Evolutionary conservation across 2,888 invertebrate species (phyloP).

Genomic region (Hydrotaea diabolus): DNA sequence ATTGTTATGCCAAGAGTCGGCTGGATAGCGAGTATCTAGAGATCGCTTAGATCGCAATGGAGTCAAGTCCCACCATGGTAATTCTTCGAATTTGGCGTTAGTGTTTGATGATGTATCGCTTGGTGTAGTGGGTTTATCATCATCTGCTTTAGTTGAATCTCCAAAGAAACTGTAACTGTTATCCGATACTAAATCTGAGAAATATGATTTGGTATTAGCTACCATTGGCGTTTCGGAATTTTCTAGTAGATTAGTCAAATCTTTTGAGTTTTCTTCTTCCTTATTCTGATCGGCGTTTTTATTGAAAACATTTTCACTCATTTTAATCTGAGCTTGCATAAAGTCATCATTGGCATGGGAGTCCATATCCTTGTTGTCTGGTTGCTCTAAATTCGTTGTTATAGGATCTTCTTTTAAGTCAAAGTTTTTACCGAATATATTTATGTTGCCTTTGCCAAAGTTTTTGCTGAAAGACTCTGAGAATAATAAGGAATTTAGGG

Average conservation of each 20-base stretch:
- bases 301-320: conserved; percentile 66
- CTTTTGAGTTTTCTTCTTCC: conserved; percentile 46
- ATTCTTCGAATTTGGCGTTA: conserved; percentile 62
- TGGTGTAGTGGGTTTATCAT: conserved; percentile 22
- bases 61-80: conserved; percentile 76
- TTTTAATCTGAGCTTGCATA: conserved; percentile 71
- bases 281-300: not conserved
- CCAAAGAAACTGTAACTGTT: conserved; percentile 67
- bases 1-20: conserved; percentile 70
- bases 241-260: not conserved
- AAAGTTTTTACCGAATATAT: conserved; percentile 15
- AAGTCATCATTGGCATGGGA: conserved; percentile 66
- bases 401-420: conserved; percentile 20
- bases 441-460: not conserved
- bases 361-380: conserved; percentile 45
- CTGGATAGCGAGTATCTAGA: conserved; percentile 40
- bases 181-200: conserved; percentile 36
- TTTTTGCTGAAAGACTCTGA: conserved; percentile 72
- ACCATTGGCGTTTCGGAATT: not conserved
- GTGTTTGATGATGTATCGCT: not conserved
- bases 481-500: conserved; percentile 72
- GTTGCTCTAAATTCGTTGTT: not conserved
- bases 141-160: conserved; percentile 55
- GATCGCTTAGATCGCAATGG: conserved; percentile 67
- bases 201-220: conserved; percentile 30